phyloP scores from a whole-genome alignment of 2,113 vertebrate genomes.

The Sceloporus tristichus region DNA sequence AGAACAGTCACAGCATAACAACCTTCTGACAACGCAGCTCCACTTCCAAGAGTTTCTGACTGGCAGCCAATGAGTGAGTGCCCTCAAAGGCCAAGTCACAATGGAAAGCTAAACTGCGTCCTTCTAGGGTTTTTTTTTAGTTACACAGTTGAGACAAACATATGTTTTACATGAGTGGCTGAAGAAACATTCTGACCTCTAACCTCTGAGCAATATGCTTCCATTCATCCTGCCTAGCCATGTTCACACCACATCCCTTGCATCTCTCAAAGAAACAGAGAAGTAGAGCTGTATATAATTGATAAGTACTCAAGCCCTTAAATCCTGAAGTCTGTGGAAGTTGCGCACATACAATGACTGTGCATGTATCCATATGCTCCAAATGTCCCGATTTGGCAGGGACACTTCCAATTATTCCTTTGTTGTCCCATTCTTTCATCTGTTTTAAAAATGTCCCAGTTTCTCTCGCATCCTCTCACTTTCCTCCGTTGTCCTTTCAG shows the following conservation, averaged over 20 bases:
- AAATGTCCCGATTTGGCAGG: too few relatives aligned
- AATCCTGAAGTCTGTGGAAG: background rate
- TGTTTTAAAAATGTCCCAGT: too few relatives aligned
- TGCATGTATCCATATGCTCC: too few relatives aligned
- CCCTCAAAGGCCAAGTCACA: background rate
- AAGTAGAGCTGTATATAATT: too few relatives aligned
- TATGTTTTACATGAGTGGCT: background rate
- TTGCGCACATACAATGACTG: too few relatives aligned
- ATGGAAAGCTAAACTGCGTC: background rate
- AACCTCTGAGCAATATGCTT: background rate
- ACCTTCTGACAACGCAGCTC: background rate
- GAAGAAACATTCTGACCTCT: constrained; percentile 1
- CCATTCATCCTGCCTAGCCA: background rate
- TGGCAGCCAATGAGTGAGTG: fast-evolving
- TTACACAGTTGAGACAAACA: background rate
- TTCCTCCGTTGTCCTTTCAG: background rate
- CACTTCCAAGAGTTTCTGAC: background rate
- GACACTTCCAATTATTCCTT: too few relatives aligned
- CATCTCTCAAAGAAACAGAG: too few relatives aligned
- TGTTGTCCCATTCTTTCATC: too few relatives aligned
- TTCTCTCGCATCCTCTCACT: too few relatives aligned
- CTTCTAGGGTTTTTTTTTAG: background rate
- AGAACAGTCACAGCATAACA: background rate
- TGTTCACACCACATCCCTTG: background rate
- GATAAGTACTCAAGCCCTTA: too few relatives aligned